These are phyloP conservation scores for Enhydra lutris DNA, from an alignment of 2,113 vertebrate species.

Conservation along the genomic window DNA sequence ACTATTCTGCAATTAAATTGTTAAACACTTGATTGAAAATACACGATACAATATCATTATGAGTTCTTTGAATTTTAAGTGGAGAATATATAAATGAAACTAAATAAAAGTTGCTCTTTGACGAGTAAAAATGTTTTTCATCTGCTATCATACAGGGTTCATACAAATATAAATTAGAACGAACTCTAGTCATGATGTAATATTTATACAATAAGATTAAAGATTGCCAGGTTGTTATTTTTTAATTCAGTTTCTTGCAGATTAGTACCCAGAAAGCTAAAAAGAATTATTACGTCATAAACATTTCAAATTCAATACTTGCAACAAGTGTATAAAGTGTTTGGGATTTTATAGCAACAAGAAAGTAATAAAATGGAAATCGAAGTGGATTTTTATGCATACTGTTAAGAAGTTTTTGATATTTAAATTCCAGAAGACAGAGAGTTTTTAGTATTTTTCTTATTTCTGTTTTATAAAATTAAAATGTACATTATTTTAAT, in stretches of 20 bases:
- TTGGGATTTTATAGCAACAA: not conserved
- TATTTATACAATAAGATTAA: not conserved
- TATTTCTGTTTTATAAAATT: not conserved
- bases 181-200: not conserved
- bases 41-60: not conserved
- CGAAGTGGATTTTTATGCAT: not conserved
- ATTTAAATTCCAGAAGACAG: not conserved
- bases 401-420: not conserved
- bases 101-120: not conserved
- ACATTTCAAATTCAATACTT: not conserved
- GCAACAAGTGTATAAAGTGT: not conserved
- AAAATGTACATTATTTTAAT: not conserved
- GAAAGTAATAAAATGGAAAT: not conserved
- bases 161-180: not conserved
- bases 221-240: not conserved
- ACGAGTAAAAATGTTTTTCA: constrained; percentile 16
- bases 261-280: not conserved
- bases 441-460: not conserved
- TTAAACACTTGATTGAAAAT: constrained; percentile 35
- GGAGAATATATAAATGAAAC: not conserved
- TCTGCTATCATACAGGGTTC: not conserved
- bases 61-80: constrained; percentile 12
- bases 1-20: constrained; percentile 43
- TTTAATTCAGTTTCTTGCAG: not conserved
- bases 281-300: not conserved